phyloP scores from a whole-genome alignment of 2,888 invertebrate genomes.

The Nebria salina region DNA sequence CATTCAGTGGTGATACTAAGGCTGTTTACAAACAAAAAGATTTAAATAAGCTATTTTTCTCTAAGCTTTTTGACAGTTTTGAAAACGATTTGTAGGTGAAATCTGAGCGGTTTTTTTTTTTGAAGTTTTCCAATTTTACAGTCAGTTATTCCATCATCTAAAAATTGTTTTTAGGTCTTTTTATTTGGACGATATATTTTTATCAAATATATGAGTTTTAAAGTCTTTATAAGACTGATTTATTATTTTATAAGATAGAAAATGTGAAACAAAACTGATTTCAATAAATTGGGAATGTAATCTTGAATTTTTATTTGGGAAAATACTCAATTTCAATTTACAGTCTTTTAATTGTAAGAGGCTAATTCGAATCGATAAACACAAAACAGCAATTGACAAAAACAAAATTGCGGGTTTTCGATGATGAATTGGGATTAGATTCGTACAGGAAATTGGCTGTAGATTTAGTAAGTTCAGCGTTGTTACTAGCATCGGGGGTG shows the following conservation, averaged over 20 bases:
- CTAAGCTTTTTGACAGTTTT: neutral
- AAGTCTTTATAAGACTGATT: constrained; percentile 35
- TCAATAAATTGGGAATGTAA: constrained; percentile 11
- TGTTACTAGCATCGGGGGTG: neutral
- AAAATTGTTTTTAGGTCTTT: neutral
- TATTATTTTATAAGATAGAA: constrained; percentile 23
- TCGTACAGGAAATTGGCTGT: neutral
- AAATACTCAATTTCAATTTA: neutral
- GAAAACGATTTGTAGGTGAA: neutral
- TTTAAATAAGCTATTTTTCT: neutral
- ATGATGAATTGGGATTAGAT: neutral
- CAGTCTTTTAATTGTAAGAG: neutral
- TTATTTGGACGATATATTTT: neutral
- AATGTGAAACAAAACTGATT: neutral
- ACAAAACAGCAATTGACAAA: too few relatives aligned
- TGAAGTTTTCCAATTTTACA: neutral
- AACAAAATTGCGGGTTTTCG: neutral
- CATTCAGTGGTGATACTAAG: neutral
- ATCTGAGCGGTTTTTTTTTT: too few relatives aligned
- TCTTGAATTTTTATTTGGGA: constrained; percentile 9
- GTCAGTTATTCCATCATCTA: neutral
- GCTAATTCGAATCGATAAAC: neutral
- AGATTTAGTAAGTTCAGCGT: neutral
- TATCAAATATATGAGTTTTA: neutral
- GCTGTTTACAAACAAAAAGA: neutral